A percentile compares a stretch with the other conserved stretches of the same genome.
phyloP scores from a whole-genome alignment of 1,140 invertebrate genomes.

The Elymnias hypermnestra region DNA sequence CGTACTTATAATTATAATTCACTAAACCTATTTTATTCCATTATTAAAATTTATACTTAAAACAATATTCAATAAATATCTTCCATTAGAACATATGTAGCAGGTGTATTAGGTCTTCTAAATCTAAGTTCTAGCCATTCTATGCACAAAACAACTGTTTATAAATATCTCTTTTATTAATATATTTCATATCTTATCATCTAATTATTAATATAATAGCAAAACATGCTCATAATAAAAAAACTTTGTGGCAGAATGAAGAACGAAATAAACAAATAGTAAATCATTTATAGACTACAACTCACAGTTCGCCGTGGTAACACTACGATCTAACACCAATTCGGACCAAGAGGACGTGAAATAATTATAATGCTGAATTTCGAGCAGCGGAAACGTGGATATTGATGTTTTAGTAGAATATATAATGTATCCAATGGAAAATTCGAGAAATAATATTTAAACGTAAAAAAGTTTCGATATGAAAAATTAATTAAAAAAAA shows the following conservation, averaged over 20 bases:
- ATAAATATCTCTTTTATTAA: background rate
- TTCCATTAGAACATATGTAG: no score
- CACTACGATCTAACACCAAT: conserved; percentile 20
- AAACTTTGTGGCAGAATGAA: background rate
- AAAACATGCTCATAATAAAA: conserved; percentile 23
- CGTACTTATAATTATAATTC: conserved; percentile 5
- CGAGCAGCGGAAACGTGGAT: background rate
- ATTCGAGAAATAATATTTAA: background rate
- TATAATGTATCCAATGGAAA: background rate
- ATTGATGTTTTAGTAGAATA: background rate
- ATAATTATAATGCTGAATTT: no score
- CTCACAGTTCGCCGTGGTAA: conserved; percentile 3
- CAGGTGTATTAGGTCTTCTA: background rate
- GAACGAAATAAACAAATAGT: conserved; percentile 7
- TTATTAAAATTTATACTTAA: no score
- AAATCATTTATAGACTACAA: conserved; percentile 8
- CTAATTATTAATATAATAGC: conserved; percentile 1
- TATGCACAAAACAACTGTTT: background rate
- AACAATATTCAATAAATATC: no score
- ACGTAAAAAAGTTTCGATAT: background rate
- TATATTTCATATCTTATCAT: background rate
- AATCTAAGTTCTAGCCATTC: background rate
- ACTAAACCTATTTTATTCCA: no score
- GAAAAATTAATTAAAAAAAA: conserved; percentile 5
- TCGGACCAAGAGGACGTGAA: background rate